Percentiles rank a stretch among this genome's conserved stretches.
Evolutionary conservation across 2,797 vertebrate species (phyloP).

Genomic region (Linurgus olivaceus): DNA sequence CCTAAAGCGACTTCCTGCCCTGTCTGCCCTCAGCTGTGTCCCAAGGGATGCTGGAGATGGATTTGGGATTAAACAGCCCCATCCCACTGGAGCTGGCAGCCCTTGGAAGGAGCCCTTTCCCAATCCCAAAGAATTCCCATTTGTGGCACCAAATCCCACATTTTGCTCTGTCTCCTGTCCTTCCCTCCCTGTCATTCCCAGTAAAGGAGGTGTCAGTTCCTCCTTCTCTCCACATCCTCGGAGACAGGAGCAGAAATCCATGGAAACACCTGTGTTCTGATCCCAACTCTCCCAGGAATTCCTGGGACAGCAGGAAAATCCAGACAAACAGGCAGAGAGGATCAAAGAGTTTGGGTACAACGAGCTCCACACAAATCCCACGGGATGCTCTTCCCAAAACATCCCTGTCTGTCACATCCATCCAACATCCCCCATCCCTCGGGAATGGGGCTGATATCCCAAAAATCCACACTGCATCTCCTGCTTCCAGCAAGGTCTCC

Average conservation of each 20-base stretch:
- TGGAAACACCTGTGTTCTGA: background rate
- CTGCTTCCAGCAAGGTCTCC: background rate
- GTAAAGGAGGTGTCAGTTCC: background rate
- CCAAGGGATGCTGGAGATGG: background rate
- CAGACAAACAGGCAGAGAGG: background rate
- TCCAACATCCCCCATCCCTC: background rate
- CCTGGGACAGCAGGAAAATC: background rate
- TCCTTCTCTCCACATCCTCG: rapidly evolving
- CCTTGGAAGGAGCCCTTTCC: background rate
- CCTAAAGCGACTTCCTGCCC: background rate
- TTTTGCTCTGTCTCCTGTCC: background rate
- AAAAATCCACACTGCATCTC: background rate
- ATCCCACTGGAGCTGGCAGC: background rate
- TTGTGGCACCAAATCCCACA: rapidly evolving
- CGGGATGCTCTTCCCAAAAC: background rate
- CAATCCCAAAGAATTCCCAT: background rate
- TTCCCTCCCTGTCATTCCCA: background rate
- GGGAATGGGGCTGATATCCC: background rate
- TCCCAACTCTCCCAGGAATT: background rate
- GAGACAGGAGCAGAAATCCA: background rate
- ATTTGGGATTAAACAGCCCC: background rate
- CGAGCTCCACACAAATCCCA: rapidly evolving
- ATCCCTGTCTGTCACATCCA: background rate
- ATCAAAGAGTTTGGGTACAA: background rate
- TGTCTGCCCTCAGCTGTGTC: background rate